Base-by-base conservation (phyloP, 2,888 invertebrate genomes). In the Therioaphis trifolii region DNA sequence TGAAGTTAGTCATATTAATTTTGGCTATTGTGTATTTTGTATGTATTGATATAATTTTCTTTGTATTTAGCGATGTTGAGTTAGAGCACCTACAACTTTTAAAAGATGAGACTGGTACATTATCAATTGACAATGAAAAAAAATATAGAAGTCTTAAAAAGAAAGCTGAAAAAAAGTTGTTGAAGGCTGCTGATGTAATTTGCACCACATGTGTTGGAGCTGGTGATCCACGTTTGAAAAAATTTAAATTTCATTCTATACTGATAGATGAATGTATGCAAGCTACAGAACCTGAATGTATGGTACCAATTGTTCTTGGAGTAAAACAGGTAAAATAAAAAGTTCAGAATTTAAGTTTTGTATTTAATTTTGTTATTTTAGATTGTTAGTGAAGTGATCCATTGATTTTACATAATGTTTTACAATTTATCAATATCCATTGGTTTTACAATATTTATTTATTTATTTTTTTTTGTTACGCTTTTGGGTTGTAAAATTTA, bases 201-300 rank as follows among this genome's bases (percentile, higher is more conserved):
- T 99, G 99, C 88, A 98, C 98, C 88, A 99, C 99, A 0, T 99
- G 99, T 88, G 99, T 99, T 0, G 98, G 98, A 15, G 98, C 99
- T 0, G 99, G 99, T 0, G 99, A 99, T 90, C 96, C 96, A 0
- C 91, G 99, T 27, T 90, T 99, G n/a, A 93, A 94, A 1, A 92
- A 96, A 82, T 93, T 99, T 88, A 96, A 98, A 88, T 99, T 99
- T 90, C 95, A 96, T 86, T 97, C 97, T 29, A 98, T 99, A 86
- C 91, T 99, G 18, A 98, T 99, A 86, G 98, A 99, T 88, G 98
- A 99, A 89, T 97, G 96, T 87, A 97, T 97, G 93, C 98, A 98
- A 89, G 96, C 98, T 0, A 98, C 98, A 0, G 96, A 97, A 88
- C 98, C 98, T 0, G 98, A 99, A 88, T 98, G 98, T 88, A 97